A percentile compares a stretch with the other conserved stretches of the same genome.
Evolutionary conservation across 2,797 vertebrate species (phyloP).

Genomic region (Lacerta agilis): DNA sequence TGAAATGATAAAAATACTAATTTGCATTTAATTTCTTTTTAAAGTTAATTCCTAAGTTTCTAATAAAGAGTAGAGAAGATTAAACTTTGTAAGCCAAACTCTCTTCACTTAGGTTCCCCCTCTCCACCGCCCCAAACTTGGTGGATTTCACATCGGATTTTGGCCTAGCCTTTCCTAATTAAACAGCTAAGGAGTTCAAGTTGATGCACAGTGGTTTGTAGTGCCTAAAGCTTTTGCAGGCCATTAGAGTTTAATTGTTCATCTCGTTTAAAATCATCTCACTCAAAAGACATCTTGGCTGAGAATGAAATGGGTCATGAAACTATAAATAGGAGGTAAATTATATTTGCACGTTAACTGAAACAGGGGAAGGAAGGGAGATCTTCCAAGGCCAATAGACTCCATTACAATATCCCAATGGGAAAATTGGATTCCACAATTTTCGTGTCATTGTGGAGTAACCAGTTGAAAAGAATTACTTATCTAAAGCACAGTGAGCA

Average conservation of each 20-base stretch:
- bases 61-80: neutral
- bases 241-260: conserved; percentile 33
- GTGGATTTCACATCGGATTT: neutral
- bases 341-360: conserved; percentile 31
- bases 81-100: neutral
- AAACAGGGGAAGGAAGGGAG: neutral
- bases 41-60: neutral
- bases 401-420: conserved; percentile 10
- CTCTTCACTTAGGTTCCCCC: neutral
- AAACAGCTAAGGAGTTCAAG: conserved; percentile 11
- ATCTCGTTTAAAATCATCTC: conserved; percentile 16
- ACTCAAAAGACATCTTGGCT: conserved; percentile 36
- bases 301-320: conserved; percentile 36
- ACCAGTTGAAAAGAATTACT: conserved; percentile 27
- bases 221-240: conserved; percentile 19
- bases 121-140: too few relatives aligned
- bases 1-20: neutral
- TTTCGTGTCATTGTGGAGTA: conserved; percentile 29
- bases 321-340: conserved; percentile 38
- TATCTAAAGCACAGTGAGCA: conserved; percentile 12
- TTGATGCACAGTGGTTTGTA: conserved; percentile 4
- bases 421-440: conserved; percentile 26
- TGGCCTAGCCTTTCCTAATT: conserved; percentile 25
- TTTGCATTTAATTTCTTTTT: neutral
- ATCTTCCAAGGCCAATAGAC: conserved; percentile 25